Base-by-base conservation (phyloP, 2,888 invertebrate genomes). In the Hybos culiciformis region DNA sequence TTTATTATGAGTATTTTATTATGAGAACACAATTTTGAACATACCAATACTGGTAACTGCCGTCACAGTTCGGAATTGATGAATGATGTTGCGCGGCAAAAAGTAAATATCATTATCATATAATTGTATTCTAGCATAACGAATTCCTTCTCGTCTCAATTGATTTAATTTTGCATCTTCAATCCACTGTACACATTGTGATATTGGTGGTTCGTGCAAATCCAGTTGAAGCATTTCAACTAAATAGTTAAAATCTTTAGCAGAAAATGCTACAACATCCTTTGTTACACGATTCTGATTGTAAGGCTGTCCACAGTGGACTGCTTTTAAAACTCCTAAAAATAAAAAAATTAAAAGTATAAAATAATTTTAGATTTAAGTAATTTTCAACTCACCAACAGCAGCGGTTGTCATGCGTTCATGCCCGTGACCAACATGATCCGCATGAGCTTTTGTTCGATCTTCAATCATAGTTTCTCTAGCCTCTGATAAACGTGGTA, bases 141-240 rank as follows among this genome's bases (percentile, higher is more conserved):
- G 80, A 44, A 97, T 83, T 0, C 96, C 96, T 57, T 94, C 94
- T 11, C 96, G 74, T 12, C 92, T 74, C 14, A 98, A 68, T 60
- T 94, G 93, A 69, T 98, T 98, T 51, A 98, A 64, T 61, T 97
- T 97, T 0, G 96, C 96, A 61, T 97, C 97, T 59, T 97, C 97
- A 44, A 97, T 75, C 75, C 77, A 76, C 3, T 74, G 75, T 52
- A 76, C 74, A 50, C 77, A 77, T 63, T 97, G 97, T 33, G 93
- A 92, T 56, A 94, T 94, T 21, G 98, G 98, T 37, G 97, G 97
- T 66, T 98, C 97, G 63, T 94, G 94, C 42, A 97, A 71, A 66
- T 98, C 98, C 38, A 98, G 69, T 59, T 94, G 93, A 40, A 98
- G 66, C 59, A 88, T 80, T 56, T 86, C 88, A 33, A 92, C 91